phyloP scores from a whole-genome alignment of 2,888 invertebrate genomes.

The Caenorhabditis plicata region DNA sequence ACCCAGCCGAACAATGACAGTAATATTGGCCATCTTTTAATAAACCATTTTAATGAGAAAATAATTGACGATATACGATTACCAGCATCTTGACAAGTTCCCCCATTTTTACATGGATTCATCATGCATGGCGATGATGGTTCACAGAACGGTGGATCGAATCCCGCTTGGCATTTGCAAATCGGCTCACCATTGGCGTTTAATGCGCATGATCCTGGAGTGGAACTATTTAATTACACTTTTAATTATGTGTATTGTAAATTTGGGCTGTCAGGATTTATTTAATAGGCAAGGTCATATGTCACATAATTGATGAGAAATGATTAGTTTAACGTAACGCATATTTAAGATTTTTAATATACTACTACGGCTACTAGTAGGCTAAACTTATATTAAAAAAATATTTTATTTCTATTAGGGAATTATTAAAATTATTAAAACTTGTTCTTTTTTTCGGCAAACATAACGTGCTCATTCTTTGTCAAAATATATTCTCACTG shows the following conservation, averaged over 20 bases:
- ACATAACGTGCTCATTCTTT: too few relatives aligned
- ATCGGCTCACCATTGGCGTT: conserved; percentile 14
- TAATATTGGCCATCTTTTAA: conserved; percentile 33
- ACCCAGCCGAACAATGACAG: conserved; percentile 46
- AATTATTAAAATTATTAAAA: too few relatives aligned
- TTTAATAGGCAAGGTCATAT: too few relatives aligned
- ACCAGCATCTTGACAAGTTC: conserved; percentile 81
- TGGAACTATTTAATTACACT: neutral
- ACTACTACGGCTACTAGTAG: too few relatives aligned
- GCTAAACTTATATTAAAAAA: too few relatives aligned
- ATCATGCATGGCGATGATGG: conserved; percentile 28
- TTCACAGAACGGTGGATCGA: conserved; percentile 34
- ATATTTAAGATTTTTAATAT: too few relatives aligned
- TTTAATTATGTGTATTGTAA: neutral
- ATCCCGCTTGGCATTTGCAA: conserved; percentile 23
- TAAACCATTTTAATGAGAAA: too few relatives aligned
- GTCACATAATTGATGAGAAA: too few relatives aligned
- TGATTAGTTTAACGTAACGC: conserved; percentile 5
- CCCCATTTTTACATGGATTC: conserved; percentile 69
- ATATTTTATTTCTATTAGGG: too few relatives aligned
- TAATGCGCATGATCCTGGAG: conserved; percentile 15
- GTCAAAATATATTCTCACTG: too few relatives aligned
- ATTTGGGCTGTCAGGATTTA: too few relatives aligned
- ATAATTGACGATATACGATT: neutral
- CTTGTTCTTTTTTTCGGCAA: too few relatives aligned